Percentiles rank a stretch among this genome's conserved stretches.
Conservation (phyloP, 2,888 invertebrate genomes). For the Ennomos quercinarius region DNA sequence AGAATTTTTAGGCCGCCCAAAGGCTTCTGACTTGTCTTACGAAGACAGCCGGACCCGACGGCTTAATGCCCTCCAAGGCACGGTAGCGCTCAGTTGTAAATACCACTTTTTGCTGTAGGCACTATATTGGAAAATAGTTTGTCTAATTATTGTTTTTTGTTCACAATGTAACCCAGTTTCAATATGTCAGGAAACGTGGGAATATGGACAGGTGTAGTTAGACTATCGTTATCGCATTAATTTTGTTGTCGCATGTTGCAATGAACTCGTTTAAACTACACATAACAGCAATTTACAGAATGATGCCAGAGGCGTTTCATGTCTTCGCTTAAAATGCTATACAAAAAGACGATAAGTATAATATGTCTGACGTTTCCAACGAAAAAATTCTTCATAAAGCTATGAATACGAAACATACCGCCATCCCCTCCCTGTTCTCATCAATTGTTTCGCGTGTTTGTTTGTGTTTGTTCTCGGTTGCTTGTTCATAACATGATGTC, state of each 20-base stretch:
- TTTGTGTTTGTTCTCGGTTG: conserved; percentile 79
- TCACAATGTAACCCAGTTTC: not conserved
- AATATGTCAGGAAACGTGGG: not conserved
- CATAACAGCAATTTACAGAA: conserved; percentile 23
- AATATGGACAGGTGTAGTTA: not conserved
- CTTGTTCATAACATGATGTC: conserved; percentile 82
- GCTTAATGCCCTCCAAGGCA: too few relatives aligned
- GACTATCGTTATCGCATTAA: conserved; percentile 13
- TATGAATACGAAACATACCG: conserved; percentile 60
- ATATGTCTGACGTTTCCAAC: conserved; percentile 55
- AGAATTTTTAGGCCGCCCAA: too few relatives aligned
- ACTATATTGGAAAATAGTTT: conserved; percentile 32
- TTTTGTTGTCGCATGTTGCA: conserved; percentile 1
- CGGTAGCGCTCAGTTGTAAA: too few relatives aligned
- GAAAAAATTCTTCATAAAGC: conserved; percentile 65
- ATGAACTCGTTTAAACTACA: conserved; percentile 3
- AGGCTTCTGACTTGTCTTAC: too few relatives aligned
- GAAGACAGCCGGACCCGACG: too few relatives aligned
- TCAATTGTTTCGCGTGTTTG: conserved; percentile 81
- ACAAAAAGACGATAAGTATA: conserved; percentile 50
- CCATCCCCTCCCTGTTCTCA: conserved; percentile 61
- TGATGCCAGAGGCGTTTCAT: conserved; percentile 36
- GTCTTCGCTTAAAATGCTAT: conserved; percentile 46
- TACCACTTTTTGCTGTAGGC: too few relatives aligned
- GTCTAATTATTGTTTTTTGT: conserved; percentile 15